Evolutionary conservation across 2,113 vertebrate species (phyloP).

Genomic region (Casuarius casuarius): DNA sequence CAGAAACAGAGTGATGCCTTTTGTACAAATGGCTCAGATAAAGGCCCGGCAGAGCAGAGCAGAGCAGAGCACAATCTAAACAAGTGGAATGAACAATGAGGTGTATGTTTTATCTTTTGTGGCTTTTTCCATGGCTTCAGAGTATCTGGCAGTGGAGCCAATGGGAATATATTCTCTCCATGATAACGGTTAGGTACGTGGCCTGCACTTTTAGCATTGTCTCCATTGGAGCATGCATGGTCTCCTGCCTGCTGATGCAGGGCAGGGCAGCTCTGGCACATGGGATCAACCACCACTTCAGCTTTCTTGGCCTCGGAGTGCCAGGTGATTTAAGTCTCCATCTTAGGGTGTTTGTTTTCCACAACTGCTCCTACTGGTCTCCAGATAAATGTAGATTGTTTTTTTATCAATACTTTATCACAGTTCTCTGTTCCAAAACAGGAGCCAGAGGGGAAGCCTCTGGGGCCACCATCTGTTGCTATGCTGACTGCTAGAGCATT

Average conservation of each 20-base stretch:
- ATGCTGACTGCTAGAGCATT: background rate
- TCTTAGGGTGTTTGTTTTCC: background rate
- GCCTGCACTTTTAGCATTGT: background rate
- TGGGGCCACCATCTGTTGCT: background rate
- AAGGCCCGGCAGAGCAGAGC: background rate
- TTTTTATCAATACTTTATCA: background rate
- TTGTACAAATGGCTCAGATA: conserved; percentile 24
- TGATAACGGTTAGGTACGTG: background rate
- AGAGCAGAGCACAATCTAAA: background rate
- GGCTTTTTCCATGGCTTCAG: conserved; percentile 59
- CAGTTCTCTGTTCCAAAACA: background rate
- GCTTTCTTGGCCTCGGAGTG: background rate
- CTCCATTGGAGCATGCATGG: background rate
- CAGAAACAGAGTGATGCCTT: conserved; percentile 37
- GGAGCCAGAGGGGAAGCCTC: background rate
- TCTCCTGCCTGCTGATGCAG: background rate
- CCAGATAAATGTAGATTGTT: background rate
- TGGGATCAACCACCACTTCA: conserved; percentile 15
- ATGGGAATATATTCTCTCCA: conserved; percentile 44
- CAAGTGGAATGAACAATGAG: conserved; percentile 25
- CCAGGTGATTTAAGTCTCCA: background rate
- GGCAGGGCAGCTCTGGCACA: background rate
- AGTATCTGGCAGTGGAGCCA: conserved; percentile 38
- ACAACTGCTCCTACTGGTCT: background rate
- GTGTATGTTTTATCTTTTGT: conserved; percentile 40